phyloP scores from a whole-genome alignment of 2,113 vertebrate species.

The Collichthys lucidus region DNA sequence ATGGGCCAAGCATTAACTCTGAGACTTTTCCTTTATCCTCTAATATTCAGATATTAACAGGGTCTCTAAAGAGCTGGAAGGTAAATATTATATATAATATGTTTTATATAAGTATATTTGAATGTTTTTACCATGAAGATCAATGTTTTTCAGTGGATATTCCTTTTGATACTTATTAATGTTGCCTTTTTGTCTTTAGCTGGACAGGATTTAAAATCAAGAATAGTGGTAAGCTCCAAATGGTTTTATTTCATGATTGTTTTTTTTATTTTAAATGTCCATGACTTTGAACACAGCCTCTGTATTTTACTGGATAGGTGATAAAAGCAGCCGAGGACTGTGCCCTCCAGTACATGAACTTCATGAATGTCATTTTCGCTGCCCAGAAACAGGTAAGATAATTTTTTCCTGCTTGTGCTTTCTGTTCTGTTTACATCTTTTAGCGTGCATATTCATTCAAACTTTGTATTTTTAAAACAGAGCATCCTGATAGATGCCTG shows the following conservation, averaged over 20 bases:
- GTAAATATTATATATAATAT: conserved; percentile 73
- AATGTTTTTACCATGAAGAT: neutral
- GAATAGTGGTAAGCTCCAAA: conserved; percentile 91
- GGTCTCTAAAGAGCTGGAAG: conserved; percentile 91
- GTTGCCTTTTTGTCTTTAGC: conserved; percentile 73
- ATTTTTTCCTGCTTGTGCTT: neutral
- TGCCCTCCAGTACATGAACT: conserved; percentile 96
- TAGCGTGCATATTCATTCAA: neutral
- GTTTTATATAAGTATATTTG: no score
- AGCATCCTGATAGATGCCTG: conserved; percentile 96
- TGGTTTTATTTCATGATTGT: neutral
- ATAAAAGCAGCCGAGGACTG: conserved; percentile 97
- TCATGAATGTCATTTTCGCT: conserved; percentile 98
- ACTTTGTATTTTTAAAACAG: conserved; percentile 79
- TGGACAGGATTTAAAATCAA: conserved; percentile 93
- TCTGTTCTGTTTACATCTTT: neutral
- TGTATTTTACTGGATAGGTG: conserved; percentile 83
- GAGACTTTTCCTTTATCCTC: conserved; percentile 70
- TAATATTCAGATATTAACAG: conserved; percentile 89
- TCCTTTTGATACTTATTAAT: neutral
- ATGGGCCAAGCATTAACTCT: neutral
- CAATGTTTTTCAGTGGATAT: neutral
- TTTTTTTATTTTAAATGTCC: neutral
- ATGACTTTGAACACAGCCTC: conserved; percentile 9
- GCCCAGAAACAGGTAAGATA: conserved; percentile 93